Evolutionary conservation across 2,113 vertebrate species (phyloP).

Genomic region (Trichomycterus rosablanca): DNA sequence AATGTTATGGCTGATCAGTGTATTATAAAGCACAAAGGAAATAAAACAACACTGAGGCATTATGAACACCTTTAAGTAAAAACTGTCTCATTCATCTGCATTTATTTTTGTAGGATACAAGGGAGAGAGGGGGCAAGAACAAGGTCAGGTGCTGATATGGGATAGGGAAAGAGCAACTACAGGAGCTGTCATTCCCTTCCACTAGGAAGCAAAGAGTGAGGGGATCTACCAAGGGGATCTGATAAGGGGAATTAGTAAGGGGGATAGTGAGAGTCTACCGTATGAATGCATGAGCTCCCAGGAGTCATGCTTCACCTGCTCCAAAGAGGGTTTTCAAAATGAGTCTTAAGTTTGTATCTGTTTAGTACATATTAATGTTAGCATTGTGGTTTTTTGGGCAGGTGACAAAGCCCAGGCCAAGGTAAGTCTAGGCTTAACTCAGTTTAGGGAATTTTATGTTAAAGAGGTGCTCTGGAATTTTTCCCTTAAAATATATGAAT

Average conservation of each 20-base stretch:
- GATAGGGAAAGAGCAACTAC: no score
- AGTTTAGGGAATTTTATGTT: slow-evolving; percentile 47
- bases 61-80: not conserved
- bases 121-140: slow-evolving; percentile 30
- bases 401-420: slow-evolving; percentile 62
- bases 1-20: no score
- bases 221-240: not conserved
- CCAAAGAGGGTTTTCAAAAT: not conserved
- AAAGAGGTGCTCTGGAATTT: slow-evolving; percentile 39
- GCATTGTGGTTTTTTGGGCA: not conserved
- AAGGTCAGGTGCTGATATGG: slow-evolving; percentile 41
- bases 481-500: not conserved
- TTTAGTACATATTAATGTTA: no score
- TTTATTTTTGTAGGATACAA: slow-evolving; percentile 59
- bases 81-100: slow-evolving; percentile 56
- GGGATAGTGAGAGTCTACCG: not conserved
- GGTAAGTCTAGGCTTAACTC: slow-evolving; percentile 55
- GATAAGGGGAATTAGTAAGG: no score
- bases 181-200: slow-evolving; percentile 53
- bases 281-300: slow-evolving; percentile 23
- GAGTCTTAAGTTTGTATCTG: no score
- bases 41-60: no score
- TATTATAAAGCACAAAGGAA: no score
- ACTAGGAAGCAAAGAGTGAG: slow-evolving; percentile 44
- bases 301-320: slow-evolving; percentile 56